A percentile compares a stretch with the other conserved stretches of the same genome.
Conservation (phyloP, 35 echinoderm and acorn worm species). For the Lytechinus pictus region DNA sequence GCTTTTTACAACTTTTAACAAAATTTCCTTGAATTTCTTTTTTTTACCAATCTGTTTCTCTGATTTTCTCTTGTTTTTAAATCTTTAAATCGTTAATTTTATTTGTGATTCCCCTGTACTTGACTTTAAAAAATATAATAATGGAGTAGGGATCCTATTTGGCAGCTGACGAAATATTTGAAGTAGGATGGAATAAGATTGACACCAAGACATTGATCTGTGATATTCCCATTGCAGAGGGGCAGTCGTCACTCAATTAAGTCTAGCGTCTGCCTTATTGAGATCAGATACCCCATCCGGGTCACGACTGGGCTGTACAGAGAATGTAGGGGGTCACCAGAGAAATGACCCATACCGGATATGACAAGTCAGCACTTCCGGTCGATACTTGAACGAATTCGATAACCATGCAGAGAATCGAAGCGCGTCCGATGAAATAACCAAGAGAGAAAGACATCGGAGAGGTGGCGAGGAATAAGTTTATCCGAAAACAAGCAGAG, state of each 20-base stretch:
- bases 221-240: not conserved
- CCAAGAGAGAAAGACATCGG: not conserved
- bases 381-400: not conserved
- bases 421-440: not conserved
- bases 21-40: no score
- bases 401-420: not conserved
- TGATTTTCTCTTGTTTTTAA: no score
- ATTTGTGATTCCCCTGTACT: no score
- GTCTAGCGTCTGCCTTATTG: not conserved
- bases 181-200: not conserved
- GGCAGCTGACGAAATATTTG: no score
- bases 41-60: no score
- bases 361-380: constrained; percentile 41
- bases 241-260: not conserved
- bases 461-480: not conserved
- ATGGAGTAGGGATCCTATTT: no score
- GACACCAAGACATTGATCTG: not conserved
- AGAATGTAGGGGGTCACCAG: constrained; percentile 1
- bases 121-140: no score
- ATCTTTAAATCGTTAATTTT: no score
- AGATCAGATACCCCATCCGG: not conserved
- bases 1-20: no score
- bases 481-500: not conserved
- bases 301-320: not conserved
- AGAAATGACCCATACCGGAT: constrained; percentile 34